Conservation (phyloP, 2,113 vertebrate species). For the Danio rerio region DNA sequence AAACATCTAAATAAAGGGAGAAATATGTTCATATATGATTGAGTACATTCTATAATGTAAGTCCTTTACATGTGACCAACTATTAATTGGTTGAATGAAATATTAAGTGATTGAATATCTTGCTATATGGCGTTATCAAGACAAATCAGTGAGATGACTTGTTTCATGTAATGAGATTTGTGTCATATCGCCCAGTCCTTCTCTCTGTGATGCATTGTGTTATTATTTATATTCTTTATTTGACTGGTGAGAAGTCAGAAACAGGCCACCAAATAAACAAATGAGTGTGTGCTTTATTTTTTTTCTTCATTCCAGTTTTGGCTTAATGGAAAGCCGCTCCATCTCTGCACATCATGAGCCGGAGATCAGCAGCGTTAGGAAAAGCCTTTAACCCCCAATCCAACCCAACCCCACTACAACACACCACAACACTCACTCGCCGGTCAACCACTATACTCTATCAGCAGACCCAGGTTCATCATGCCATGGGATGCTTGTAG, state of each 20-base stretch:
- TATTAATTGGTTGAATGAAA: no score
- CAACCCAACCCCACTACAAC: background rate
- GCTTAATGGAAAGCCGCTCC: constrained; percentile 33
- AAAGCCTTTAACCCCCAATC: constrained; percentile 29
- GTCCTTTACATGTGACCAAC: no score
- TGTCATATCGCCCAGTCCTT: no score
- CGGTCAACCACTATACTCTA: background rate
- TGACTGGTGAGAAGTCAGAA: background rate
- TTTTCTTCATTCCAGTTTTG: background rate
- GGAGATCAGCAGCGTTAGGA: constrained; percentile 40
- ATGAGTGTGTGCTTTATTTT: constrained; percentile 23
- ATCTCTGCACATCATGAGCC: constrained; percentile 20
- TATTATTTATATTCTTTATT: background rate
- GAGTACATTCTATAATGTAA: no score
- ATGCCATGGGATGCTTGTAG: constrained; percentile 1
- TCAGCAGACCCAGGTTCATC: background rate
- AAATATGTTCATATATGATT: no score
- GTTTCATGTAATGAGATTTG: no score
- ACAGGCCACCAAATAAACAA: constrained; percentile 20
- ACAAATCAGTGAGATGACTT: no score
- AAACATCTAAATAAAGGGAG: no score
- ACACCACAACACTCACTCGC: background rate
- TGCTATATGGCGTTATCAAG: no score
- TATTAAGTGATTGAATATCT: no score
- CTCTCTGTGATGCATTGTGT: no score